phyloP scores from a whole-genome alignment of 2,113 vertebrate genomes.

The Catharus bicknelli region DNA sequence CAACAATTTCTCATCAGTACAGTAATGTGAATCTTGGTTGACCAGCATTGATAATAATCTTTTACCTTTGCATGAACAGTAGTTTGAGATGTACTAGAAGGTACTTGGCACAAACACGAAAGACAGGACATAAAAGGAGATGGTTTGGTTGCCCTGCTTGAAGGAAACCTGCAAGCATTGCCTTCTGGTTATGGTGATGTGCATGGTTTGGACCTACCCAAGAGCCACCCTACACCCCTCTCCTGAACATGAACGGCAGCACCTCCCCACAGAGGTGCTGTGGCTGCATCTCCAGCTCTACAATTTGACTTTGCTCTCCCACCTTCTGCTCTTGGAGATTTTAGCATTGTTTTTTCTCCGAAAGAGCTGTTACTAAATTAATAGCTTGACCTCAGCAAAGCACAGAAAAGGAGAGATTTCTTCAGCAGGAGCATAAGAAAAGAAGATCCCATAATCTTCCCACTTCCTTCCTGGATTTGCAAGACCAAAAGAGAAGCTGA shows the following conservation, averaged over 20 bases:
- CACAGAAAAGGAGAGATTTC: background rate
- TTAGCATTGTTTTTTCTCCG: background rate
- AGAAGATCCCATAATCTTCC: background rate
- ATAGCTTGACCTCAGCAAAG: background rate
- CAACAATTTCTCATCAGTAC: background rate
- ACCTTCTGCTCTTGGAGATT: background rate
- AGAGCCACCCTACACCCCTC: background rate
- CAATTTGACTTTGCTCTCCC: background rate
- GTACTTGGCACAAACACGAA: background rate
- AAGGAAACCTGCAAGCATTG: background rate
- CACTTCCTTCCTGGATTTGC: background rate
- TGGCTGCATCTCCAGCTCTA: background rate
- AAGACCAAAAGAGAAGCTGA: slow-evolving; percentile 1
- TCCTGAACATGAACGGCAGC: background rate
- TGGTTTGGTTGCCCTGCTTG: background rate
- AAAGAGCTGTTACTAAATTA: background rate
- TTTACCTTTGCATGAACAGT: background rate
- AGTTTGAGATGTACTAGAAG: background rate
- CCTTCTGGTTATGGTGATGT: background rate
- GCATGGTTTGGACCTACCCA: background rate
- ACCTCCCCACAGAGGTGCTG: background rate
- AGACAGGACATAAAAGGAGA: background rate
- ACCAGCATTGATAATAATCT: background rate
- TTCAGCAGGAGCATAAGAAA: background rate
- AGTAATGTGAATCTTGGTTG: background rate